phyloP scores from a whole-genome alignment of 2,888 invertebrate species.

The Peribatodes rhomboidaria region DNA sequence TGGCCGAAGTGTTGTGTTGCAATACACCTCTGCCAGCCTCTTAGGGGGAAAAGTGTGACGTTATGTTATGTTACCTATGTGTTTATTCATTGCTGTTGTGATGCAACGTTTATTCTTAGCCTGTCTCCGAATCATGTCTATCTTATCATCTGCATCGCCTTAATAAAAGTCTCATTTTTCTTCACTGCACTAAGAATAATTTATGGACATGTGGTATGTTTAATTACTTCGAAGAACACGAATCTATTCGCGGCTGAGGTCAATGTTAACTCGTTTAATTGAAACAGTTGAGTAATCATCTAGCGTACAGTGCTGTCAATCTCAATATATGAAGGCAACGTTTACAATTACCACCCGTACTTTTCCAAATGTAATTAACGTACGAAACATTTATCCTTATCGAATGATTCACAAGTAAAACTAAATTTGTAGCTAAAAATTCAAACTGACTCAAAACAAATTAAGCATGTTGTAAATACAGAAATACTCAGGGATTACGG shows the following conservation, averaged over 20 bases:
- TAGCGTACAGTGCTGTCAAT: slow-evolving; percentile 60
- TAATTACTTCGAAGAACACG: slow-evolving; percentile 47
- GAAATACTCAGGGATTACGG: slow-evolving; percentile 22
- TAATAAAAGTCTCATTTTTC: slow-evolving; percentile 36
- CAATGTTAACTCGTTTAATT: slow-evolving; percentile 75
- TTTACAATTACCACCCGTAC: slow-evolving; percentile 58
- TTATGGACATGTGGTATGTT: slow-evolving; percentile 36
- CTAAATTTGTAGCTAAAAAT: slow-evolving; percentile 8
- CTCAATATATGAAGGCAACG: slow-evolving; percentile 58
- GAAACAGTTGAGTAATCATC: slow-evolving; percentile 61
- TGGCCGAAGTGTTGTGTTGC: no score
- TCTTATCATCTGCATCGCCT: not conserved
- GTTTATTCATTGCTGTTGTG: not conserved
- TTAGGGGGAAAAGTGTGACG: no score
- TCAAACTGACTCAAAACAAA: slow-evolving; percentile 22
- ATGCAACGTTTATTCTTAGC: not conserved
- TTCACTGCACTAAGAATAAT: slow-evolving; percentile 30
- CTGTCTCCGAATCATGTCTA: not conserved
- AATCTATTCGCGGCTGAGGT: slow-evolving; percentile 69
- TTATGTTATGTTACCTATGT: no score
- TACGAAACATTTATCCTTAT: slow-evolving; percentile 10
- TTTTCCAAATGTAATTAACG: slow-evolving; percentile 54
- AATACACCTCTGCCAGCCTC: no score
- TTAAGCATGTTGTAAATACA: slow-evolving; percentile 22
- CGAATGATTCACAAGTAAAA: slow-evolving; percentile 32